These are phyloP conservation scores for Notocelia uddmanniana DNA, from an alignment of 2,888 invertebrate genomes.

Conservation along the genomic window DNA sequence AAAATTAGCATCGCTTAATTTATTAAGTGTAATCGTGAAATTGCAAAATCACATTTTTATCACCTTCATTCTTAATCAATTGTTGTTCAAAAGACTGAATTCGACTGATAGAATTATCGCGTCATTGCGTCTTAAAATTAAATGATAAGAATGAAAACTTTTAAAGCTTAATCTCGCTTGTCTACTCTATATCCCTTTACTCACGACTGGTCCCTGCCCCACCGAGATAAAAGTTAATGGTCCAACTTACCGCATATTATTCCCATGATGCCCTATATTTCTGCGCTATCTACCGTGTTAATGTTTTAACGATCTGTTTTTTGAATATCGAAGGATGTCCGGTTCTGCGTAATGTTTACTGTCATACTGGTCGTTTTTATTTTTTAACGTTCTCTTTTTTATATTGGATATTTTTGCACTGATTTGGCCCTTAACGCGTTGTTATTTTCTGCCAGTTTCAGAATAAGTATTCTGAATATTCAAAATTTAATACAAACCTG, in stretches of 20 bases:
- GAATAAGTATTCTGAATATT: too few relatives aligned
- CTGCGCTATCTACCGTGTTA: constrained; percentile 57
- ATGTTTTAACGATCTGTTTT: constrained; percentile 57
- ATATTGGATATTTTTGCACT: background rate
- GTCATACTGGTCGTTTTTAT: constrained; percentile 14
- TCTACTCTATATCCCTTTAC: constrained; percentile 43
- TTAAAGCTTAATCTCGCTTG: constrained; percentile 8
- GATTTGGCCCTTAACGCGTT: background rate
- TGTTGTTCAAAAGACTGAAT: too few relatives aligned
- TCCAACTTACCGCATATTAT: constrained; percentile 78
- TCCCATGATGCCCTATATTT: constrained; percentile 64
- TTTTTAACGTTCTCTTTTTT: constrained; percentile 9
- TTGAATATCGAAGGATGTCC: constrained; percentile 46
- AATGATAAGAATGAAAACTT: background rate
- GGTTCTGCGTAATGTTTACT: constrained; percentile 35
- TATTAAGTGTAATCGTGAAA: too few relatives aligned
- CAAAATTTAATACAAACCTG: too few relatives aligned
- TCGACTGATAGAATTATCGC: background rate
- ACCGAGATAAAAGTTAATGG: constrained; percentile 80
- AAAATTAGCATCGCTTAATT: too few relatives aligned
- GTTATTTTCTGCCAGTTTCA: background rate
- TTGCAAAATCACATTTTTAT: too few relatives aligned
- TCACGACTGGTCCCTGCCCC: constrained; percentile 53
- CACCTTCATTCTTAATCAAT: too few relatives aligned
- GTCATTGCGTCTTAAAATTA: too few relatives aligned